Base-by-base conservation (phyloP, 2,888 invertebrate genomes). In the Biston stratarius region DNA sequence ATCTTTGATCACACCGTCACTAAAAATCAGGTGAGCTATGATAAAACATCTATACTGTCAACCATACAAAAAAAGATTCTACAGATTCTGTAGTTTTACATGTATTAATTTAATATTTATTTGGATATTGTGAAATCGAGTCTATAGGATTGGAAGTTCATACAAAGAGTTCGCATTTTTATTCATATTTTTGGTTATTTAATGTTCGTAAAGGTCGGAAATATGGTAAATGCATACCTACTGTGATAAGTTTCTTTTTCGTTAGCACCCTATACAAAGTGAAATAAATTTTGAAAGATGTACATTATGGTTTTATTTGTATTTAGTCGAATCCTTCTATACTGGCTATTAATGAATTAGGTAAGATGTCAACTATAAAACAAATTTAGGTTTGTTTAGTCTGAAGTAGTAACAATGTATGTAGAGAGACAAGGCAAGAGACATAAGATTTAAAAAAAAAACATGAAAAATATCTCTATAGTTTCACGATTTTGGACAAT, bases 201-300 rank as follows among this genome's bases (percentile, higher is more conserved):
- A 74, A 61, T 72, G 74, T 72, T 73, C 76, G 74, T 72, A 72
- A 47, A 58, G 52, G 69, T 64, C 38, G 47, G 48, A 69, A 69
- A 68, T 75, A 75, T 76, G 78, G 73, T 78, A 74, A 77, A 83
- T 82, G 74, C 77, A 70, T 87, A 85, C n/a, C n/a, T n/a, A n/a
- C 88, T 88, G 89, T 89, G 88, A 89, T 89, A 89, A 84, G 86
- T 79, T 38, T 77, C 74, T 75, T 82, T 84, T 85, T 83, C 73
- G 82, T 86, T 86, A 82, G 82, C 83, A 81, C 78, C 77, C 73
- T 82, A 64, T 49, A 70, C 73, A 67, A 80, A 68, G 33, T 63
- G 12, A 47, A 86, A 85, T 85, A 86, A 85, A 85, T 74, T 77
- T 74, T 80, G 70, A 77, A 83, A 76, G 72, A 74, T 71, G 48